Base-by-base conservation (phyloP, 92 coral and sea anemone species). In the Zoanthus solanderi region DNA sequence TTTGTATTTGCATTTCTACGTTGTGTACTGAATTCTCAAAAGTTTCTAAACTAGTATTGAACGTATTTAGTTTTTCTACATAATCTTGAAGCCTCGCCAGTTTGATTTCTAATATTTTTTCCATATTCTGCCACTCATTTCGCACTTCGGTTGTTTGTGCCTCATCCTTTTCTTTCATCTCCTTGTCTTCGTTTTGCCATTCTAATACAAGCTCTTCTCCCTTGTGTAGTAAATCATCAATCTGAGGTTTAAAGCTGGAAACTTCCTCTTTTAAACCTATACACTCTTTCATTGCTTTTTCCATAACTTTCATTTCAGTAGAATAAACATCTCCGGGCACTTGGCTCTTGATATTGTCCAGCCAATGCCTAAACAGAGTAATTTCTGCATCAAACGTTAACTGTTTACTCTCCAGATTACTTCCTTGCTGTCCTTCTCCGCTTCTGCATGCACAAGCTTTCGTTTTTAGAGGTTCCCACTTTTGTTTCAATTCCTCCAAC, bases 341-440 rank as follows among this genome's bases (percentile, higher is more conserved):
- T 42, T 65, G 88, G 46, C 65, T 90, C 60, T 86, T 87, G 10
- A 93, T 31, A 32, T 91, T 89, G 13, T 84, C 71, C 0, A 94
- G 56, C 91, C 92, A 78, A 16, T 58, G 68, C 69, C 87, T 82
- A 11, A 92, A 82, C 56, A 78, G 92, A 14, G 92, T 73, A 29
- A 93, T 15, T 47, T 88, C 94, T 9, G 69, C 91, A 6, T 57
- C 91, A 65, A 94, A 90, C 87, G 78, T 56, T 71, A 89, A 89
- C 58, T 94, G 78, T 61, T 87, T 92, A 44, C 84, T 90, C 57
- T 94, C 95, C 44, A 83, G 63, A 58, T 89, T 94, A 90, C 91
- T 90, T 74, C 95, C 90, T 56, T 75, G 92, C 66, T 93, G 84
- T 23, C 83, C 90, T 13, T 50, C n/a, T 29, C 88, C 79, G 53